phyloP scores from a whole-genome alignment of 2,888 invertebrate genomes.

The Ischnus inquisitorius region DNA sequence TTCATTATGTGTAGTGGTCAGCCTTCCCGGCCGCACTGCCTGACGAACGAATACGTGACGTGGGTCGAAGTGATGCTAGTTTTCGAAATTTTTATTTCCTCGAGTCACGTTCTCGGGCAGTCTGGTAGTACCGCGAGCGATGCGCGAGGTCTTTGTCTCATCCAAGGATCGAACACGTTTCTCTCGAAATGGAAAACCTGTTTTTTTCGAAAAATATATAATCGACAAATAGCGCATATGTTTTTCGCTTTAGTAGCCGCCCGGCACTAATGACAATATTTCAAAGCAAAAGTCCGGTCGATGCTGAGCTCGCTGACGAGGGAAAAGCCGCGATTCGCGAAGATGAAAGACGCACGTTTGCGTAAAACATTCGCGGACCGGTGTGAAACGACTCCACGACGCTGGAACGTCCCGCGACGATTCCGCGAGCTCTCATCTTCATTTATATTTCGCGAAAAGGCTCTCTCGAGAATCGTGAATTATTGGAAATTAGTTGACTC shows the following conservation, averaged over 20 bases:
- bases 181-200: background rate
- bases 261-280: background rate
- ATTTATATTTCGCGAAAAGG: slow-evolving; percentile 35
- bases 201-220: background rate
- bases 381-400: slow-evolving; percentile 36
- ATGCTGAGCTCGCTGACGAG: background rate
- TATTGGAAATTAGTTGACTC: background rate
- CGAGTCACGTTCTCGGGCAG: background rate
- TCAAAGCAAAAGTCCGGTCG: slow-evolving; percentile 27
- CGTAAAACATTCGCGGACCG: slow-evolving; percentile 50
- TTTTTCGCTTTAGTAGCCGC: background rate
- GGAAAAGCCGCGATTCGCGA: background rate
- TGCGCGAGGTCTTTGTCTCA: background rate
- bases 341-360: slow-evolving; percentile 38
- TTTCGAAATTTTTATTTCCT: slow-evolving; percentile 40
- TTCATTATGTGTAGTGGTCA: slow-evolving; percentile 7
- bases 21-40: slow-evolving; percentile 32
- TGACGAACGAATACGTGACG: slow-evolving; percentile 45
- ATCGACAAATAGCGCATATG: background rate
- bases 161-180: background rate
- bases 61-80: slow-evolving; percentile 61
- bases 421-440: slow-evolving; percentile 30
- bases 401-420: background rate
- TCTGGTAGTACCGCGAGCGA: background rate
- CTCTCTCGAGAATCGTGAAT: slow-evolving; percentile 3